Percentiles rank a stretch among this genome's conserved stretches.
Evolutionary conservation across 2,113 vertebrate species (phyloP).

Genomic region (Catharus bicknelli): DNA sequence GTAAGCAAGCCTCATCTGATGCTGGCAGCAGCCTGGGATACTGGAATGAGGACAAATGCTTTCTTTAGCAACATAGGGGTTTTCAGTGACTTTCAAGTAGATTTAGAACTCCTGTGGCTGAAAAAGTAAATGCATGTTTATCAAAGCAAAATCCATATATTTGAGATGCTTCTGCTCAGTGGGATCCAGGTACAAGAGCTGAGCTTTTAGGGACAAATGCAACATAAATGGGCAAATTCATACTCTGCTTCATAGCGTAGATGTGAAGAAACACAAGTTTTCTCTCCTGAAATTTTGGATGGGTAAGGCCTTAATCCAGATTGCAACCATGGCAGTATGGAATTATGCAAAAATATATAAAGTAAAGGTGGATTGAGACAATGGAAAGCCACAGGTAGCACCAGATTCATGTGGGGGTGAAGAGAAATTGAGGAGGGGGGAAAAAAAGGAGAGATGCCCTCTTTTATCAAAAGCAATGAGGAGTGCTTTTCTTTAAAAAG

Average conservation of each 20-base stretch:
- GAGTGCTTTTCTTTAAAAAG: background rate
- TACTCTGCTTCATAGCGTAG: background rate
- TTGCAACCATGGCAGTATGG: accelerated
- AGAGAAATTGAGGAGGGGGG: background rate
- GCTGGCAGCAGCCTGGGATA: background rate
- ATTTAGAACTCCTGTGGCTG: background rate
- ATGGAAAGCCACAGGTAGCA: background rate
- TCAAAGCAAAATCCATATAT: background rate
- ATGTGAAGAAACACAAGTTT: background rate
- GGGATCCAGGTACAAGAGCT: background rate
- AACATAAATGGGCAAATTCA: background rate
- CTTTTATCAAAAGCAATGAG: background rate
- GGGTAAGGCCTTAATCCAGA: accelerated
- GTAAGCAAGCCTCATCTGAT: background rate
- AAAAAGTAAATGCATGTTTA: background rate
- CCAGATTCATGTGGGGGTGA: background rate
- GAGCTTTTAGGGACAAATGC: background rate
- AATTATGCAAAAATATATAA: background rate
- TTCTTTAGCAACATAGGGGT: background rate
- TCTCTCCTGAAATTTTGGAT: background rate
- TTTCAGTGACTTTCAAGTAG: background rate
- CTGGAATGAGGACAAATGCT: background rate
- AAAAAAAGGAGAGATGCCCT: too few relatives aligned
- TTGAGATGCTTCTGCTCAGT: background rate
- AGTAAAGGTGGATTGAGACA: background rate